Evolutionary conservation across 2,888 invertebrate species (phyloP).

Genomic region (Balanococcus diminutus): DNA sequence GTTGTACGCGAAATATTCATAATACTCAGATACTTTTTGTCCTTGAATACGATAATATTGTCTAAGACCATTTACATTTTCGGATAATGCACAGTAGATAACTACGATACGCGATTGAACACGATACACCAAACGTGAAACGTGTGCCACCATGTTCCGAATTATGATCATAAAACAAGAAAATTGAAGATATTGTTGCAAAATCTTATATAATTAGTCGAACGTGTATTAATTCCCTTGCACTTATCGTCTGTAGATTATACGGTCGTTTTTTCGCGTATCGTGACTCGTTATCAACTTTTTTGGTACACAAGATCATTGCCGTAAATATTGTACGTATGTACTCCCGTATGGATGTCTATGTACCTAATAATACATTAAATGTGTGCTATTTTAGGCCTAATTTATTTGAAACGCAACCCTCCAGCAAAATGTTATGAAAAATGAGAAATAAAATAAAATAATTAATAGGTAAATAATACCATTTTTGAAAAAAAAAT

Average conservation of each 20-base stretch:
- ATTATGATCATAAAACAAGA: neutral
- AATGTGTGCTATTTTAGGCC: too few species aligned
- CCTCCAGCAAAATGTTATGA: too few species aligned
- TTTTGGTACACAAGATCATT: too few species aligned
- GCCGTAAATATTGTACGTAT: too few species aligned
- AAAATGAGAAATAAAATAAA: too few species aligned
- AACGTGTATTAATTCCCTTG: neutral
- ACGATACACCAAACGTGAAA: neutral
- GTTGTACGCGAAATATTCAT: neutral
- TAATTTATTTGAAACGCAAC: too few species aligned
- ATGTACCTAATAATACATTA: too few species aligned
- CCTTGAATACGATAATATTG: neutral
- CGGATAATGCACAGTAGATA: neutral
- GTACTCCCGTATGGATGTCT: too few species aligned
- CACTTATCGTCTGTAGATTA: neutral
- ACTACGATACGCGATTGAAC: constrained; percentile 30
- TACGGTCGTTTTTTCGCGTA: neutral
- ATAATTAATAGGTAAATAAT: too few species aligned
- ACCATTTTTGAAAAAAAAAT: too few species aligned
- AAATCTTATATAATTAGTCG: constrained; percentile 16
- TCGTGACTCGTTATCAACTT: neutral
- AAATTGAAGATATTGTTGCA: constrained; percentile 16
- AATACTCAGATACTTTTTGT: neutral
- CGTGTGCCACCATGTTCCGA: neutral
- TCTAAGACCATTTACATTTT: constrained; percentile 26